Evolutionary conservation across 1,140 invertebrate species (phyloP), one percentile per base, ranked within the genome.

Genomic region (Euura lappo): DNA sequence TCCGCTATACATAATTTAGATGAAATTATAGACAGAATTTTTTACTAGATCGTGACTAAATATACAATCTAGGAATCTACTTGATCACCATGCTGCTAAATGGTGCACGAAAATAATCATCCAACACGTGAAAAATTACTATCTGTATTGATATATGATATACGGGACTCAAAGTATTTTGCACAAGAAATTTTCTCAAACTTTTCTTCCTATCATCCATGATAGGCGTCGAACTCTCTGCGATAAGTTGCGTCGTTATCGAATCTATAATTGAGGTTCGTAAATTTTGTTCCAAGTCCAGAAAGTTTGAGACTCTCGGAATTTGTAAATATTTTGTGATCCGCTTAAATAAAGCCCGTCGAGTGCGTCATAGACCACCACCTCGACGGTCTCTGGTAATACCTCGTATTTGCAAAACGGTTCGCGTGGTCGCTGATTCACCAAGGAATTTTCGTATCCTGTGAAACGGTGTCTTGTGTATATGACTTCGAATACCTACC

Each of bases 311-410:
- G 44, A n/a, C 70, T 44, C 70, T 45, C 44, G 72, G 78, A 79
- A 79, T 79, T 79, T 74, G 72, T 79, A 79, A 79, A 79, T 79
- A 71, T 79, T 79, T 79, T 69, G 70, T 42, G 45, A 45, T 11
- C 75, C 65, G 78, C 78, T 79, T 79, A 79, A 79, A 79, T 79
- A 79, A 79, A 78, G 73, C 7, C 8, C 47, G 44, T 47, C 43
- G 68, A 77, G 51, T 72, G 76, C 74, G 76, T 79, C 72, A 72
- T 68, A 65, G 42, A 13, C 70, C 45, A 71, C 60, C 28, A 73
- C 68, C 43, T 46, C 75, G 43, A 51, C 13, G 64, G 28, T 1
- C 28, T 28, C 28, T 28, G 28, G 28, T 28, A 28, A 28, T 28
- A 28, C 65, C 70, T 67, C 73, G 72, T 73, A 75, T 75, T 72